Conservation (phyloP, 2,888 invertebrate genomes). For the Netelia inedita region DNA sequence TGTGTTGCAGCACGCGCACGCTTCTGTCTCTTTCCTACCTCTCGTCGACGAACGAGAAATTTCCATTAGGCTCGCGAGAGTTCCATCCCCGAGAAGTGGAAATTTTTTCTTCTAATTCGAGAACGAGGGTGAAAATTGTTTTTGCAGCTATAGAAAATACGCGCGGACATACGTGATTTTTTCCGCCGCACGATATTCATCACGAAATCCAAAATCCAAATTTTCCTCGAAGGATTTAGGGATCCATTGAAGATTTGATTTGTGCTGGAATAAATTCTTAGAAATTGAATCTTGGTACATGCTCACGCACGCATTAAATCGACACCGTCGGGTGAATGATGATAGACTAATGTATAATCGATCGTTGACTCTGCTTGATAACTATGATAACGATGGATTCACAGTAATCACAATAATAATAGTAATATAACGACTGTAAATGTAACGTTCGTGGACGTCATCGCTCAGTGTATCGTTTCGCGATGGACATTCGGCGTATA, state of each 20-base stretch:
- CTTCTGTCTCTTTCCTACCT: conserved; percentile 37
- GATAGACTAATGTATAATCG: conserved; percentile 12
- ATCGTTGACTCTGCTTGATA: conserved; percentile 26
- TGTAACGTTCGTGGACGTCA: conserved; percentile 2
- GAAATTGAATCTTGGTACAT: too few species aligned
- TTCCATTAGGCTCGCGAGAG: conserved; percentile 80
- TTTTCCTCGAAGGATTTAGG: not conserved
- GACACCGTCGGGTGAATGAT: not conserved
- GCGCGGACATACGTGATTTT: conserved; percentile 44
- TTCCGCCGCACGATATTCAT: not conserved
- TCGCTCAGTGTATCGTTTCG: not conserved
- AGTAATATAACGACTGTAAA: not conserved
- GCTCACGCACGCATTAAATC: conserved; percentile 2
- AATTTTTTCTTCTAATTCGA: conserved; percentile 53
- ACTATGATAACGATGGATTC: not conserved
- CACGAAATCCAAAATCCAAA: not conserved
- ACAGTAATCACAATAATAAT: conserved; percentile 1
- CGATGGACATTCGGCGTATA: conserved; percentile 6
- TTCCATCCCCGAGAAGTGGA: conserved; percentile 51
- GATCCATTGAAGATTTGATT: not conserved
- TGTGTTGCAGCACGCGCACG: conserved; percentile 45
- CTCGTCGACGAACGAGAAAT: conserved; percentile 77
- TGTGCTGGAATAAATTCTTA: too few species aligned
- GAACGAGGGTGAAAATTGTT: conserved; percentile 64
- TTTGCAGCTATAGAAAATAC: conserved; percentile 31